Evolutionary conservation across 2,797 vertebrate genomes (phyloP), one percentile per base, ranked within the genome.

Genomic region (Geotrypetes seraphini): DNA sequence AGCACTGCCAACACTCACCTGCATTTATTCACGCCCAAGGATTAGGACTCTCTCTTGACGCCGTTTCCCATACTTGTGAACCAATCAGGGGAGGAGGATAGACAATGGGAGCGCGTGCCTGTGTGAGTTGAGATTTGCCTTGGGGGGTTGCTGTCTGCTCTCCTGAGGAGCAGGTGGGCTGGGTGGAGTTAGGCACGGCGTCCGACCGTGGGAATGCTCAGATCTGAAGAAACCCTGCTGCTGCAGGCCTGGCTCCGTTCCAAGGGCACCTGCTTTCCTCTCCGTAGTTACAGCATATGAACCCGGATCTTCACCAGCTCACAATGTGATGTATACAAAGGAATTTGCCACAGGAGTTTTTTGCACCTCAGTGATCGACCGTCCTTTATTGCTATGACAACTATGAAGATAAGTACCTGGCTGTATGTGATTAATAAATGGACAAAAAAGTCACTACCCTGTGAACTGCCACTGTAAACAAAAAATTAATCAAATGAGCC

Each of bases 41-140:
- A 79, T 73, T 93, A 89, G 83, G 88, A 81, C 70, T 85, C 52
- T 40, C 73, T 82, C 60, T 47, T 59, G 66, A 66, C 65, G 41
- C 63, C 81, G 71, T 84, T 97, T 97, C 93, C 90, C 92, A 97
- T 91, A 89, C 85, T 90, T 73, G 5, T 24, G 8, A 32, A 58
- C 90, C 88, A 92, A 92, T 91, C 60, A 47, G 11, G 26, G 33
- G 22, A 8, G 50, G 63, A 41, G 47, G 48, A 4, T 24, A 64
- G 48, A 82, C 77, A 79, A 81, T 75, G 50, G 62, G 53, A 54
- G 55, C 57, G 55, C 57, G 53, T 75, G 75, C 53, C 67, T 76
- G 60, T 75, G 75, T 75, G 55, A 73, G 50, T 56, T 66, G 71
- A 71, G 77, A 77, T 71, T 77, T 33, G 69, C 70, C 71, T 53